Conservation (phyloP, 2,888 invertebrate species). For the Poecilobothrus nobilitatus region DNA sequence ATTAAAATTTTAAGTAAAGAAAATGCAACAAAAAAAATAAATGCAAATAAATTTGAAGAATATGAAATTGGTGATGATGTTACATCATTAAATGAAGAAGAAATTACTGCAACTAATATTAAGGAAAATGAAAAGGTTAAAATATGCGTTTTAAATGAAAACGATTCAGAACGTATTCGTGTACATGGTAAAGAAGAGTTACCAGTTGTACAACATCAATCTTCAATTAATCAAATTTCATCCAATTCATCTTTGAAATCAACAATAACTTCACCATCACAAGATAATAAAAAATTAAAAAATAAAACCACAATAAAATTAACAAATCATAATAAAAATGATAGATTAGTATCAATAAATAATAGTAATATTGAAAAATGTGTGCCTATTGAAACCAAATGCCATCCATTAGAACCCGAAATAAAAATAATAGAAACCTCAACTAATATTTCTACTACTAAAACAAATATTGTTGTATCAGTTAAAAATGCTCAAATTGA, state of each 20-base stretch:
- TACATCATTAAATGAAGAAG: constrained; percentile 41
- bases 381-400: constrained; percentile 36
- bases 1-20: constrained; percentile 3
- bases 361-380: constrained; percentile 33
- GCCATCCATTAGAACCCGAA: constrained; percentile 35
- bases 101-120: constrained; percentile 21
- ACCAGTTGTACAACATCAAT: constrained; percentile 48
- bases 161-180: constrained; percentile 45
- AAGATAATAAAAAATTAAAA: background rate
- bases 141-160: constrained; percentile 47
- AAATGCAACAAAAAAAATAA: constrained; percentile 19
- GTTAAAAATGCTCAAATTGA: constrained; percentile 15
- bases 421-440: constrained; percentile 1
- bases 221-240: constrained; percentile 28
- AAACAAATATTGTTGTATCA: background rate
- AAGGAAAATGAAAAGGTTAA: constrained; percentile 35
- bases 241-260: background rate
- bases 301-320: background rate
- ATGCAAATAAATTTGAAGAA: constrained; percentile 35
- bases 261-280: too few relatives aligned
- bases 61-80: constrained; percentile 53
- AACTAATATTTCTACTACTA: background rate
- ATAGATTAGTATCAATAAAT: constrained; percentile 16
- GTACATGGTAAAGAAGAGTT: constrained; percentile 65
- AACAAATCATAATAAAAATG: constrained; percentile 2